Evolutionary conservation across 2,113 vertebrate genomes (phyloP), one percentile per base, ranked within the genome.

Genomic region (Bos indicus): DNA sequence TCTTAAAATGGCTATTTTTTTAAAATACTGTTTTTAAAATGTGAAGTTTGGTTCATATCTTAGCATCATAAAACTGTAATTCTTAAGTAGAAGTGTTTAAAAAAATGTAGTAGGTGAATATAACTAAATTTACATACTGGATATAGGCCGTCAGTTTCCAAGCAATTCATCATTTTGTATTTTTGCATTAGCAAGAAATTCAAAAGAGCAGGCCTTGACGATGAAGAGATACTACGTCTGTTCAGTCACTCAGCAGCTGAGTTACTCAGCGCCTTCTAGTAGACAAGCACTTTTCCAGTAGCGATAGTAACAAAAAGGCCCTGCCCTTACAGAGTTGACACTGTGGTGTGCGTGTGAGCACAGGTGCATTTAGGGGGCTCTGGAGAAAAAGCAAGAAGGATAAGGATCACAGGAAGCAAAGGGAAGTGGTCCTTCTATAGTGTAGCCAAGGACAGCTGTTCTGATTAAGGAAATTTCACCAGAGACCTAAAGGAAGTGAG

Each of bases 1-100:
- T 80, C 77, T 95, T 95, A 40, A 74, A 91, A 74, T 48, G 23
- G 3, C 74, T 87, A 59, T 92, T 48, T 71, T 51, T 51, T 0
- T 4, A 26, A 60, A 80, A 28, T 67, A 91, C 1, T 40, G 30
- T 64, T 97, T 93, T 86, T 80, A 80, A 97, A 67, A 89, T 43
- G 51, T 84, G 43, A 91, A 85, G 59, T 71, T 62, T 90, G 7
- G 33, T 56, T 92, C n/a, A 85, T 43, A 33, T 74, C 67, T 40
- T 40, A 74, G 67, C 67, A 74, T 92, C 28, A 86, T 57, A 82
- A 85, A 90, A 77, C 48, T 1, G 30, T 74, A 81, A 86, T 21
- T 95, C 56, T 90, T 96, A 88, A 60, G 62, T 40, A 84, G 17
- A 90, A 94, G 84, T 48, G 4, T 86, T 91, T 91, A 92, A 86